Conservation (phyloP, 2,797 vertebrate species). For the Echiichthys vipera region DNA sequence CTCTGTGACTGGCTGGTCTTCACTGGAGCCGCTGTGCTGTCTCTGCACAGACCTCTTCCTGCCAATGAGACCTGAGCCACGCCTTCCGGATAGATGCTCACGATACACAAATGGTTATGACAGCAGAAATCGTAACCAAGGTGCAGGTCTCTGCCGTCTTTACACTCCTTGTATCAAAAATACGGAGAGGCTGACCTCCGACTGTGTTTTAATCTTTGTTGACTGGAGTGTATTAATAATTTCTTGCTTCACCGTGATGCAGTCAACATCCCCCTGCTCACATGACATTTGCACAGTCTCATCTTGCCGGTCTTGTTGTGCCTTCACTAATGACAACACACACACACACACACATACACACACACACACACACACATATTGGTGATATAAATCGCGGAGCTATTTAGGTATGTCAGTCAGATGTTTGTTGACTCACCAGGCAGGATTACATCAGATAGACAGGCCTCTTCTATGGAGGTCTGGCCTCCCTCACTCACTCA, state of each 20-base stretch:
- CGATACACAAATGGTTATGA: conserved; percentile 34
- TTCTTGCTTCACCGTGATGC: conserved; percentile 12
- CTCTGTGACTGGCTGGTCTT: conserved; percentile 34
- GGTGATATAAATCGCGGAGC: conserved; percentile 68
- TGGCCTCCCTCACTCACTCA: conserved; percentile 43
- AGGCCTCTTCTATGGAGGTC: conserved; percentile 69
- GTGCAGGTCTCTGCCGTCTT: conserved; percentile 25
- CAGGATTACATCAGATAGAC: conserved; percentile 80
- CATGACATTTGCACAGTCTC: conserved; percentile 64
- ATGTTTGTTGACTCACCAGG: conserved; percentile 76
- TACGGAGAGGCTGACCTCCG: conserved; percentile 35
- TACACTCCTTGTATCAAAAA: conserved; percentile 13
- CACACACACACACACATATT: neutral
- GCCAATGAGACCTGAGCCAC: conserved; percentile 28
- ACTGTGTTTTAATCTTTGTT: conserved; percentile 3
- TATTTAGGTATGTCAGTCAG: conserved; percentile 75
- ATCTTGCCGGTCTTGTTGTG: conserved; percentile 61
- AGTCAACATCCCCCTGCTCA: conserved; percentile 60
- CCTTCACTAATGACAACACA: conserved; percentile 55
- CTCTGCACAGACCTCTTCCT: conserved; percentile 28
- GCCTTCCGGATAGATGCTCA: conserved; percentile 23
- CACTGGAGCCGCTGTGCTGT: conserved; percentile 39
- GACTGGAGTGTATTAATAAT: conserved; percentile 7
- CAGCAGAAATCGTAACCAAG: conserved; percentile 36
- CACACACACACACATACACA: conserved; percentile 36